Conservation (phyloP, 2,113 vertebrate genomes). For the Centrocercus urophasianus region DNA sequence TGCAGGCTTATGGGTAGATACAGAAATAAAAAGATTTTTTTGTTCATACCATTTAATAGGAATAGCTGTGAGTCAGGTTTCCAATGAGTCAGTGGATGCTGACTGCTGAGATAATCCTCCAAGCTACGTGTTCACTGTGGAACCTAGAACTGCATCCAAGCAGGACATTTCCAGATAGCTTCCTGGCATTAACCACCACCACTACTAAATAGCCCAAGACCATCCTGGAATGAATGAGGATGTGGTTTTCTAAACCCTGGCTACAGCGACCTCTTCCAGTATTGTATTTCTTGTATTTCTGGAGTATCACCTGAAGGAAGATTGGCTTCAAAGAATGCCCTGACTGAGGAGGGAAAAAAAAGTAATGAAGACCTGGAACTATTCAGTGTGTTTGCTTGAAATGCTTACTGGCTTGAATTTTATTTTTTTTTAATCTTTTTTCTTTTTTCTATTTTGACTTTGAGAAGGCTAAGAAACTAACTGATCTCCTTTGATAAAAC, state of each 20-base stretch:
- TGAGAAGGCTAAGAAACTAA: background rate
- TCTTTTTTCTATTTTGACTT: background rate
- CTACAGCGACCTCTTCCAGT: background rate
- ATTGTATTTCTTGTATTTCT: background rate
- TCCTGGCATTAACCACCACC: background rate
- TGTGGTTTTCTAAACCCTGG: background rate
- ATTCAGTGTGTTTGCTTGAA: background rate
- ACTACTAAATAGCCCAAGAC: background rate
- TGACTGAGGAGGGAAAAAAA: background rate
- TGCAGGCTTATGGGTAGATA: constrained; percentile 8
- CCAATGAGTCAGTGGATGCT: constrained; percentile 25
- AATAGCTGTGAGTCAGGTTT: constrained; percentile 23
- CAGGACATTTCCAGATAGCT: background rate
- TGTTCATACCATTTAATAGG: background rate
- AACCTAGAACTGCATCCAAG: constrained; percentile 4
- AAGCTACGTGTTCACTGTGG: background rate
- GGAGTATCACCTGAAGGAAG: background rate
- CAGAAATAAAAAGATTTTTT: background rate
- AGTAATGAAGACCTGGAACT: background rate
- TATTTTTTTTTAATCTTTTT: background rate
- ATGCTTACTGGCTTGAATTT: background rate
- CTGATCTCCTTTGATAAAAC: background rate
- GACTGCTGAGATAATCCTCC: constrained; percentile 47
- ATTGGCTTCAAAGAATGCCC: background rate
- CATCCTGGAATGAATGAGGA: background rate